A percentile compares a stretch with the other conserved stretches of the same genome.
Conservation (phyloP, 2,113 vertebrate species). For the Leiothrix lutea region DNA sequence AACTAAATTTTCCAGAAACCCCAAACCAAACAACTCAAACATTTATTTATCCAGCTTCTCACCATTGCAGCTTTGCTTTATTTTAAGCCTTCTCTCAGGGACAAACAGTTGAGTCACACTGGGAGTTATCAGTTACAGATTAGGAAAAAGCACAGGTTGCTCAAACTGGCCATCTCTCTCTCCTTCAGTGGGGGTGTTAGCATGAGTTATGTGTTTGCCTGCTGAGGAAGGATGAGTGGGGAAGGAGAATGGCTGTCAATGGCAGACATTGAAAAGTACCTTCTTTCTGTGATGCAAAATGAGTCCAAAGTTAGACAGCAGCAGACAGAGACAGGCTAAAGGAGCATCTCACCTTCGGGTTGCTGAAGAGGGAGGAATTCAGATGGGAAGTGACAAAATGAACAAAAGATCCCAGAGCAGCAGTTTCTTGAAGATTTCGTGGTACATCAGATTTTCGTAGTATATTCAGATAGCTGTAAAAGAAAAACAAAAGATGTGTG, state of each 20-base stretch:
- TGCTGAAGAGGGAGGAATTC: neutral
- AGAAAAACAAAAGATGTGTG: neutral
- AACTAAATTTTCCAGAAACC: neutral
- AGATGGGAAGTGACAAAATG: neutral
- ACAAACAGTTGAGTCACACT: neutral
- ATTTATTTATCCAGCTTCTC: neutral
- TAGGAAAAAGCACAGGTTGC: neutral
- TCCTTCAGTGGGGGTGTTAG: neutral
- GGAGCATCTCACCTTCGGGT: neutral
- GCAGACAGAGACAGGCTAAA: neutral
- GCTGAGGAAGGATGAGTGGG: neutral
- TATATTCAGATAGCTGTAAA: neutral
- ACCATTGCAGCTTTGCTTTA: neutral
- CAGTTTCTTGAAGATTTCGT: neutral
- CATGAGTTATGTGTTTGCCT: slow-evolving; percentile 38
- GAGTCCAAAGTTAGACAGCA: neutral
- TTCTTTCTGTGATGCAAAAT: neutral
- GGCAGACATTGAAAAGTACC: neutral
- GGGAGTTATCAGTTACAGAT: neutral
- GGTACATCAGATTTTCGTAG: neutral
- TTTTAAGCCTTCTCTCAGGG: neutral
- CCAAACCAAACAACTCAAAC: neutral
- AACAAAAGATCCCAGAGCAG: neutral
- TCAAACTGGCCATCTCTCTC: neutral
- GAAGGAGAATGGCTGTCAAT: slow-evolving; percentile 2